Evolutionary conservation across 2,113 vertebrate species (phyloP), one percentile per base, ranked within the genome.

Genomic region (Epinephelus moara): DNA sequence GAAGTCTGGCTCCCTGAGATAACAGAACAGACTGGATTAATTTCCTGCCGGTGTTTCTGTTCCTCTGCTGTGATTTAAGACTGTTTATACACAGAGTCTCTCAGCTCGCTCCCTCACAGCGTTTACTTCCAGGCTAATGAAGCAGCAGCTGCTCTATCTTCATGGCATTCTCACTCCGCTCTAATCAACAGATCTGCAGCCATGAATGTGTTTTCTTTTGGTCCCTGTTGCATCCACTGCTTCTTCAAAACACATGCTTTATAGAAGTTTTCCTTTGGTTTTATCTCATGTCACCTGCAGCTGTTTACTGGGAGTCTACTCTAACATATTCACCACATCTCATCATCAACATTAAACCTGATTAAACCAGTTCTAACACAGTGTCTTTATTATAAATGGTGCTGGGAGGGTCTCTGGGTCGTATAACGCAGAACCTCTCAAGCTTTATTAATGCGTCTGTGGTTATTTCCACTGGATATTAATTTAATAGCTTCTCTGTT

Each of bases 41-140:
- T 92, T 88, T 93, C 88, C 89, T 88, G 80, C 83, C 84, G 14
- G 45, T 79, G 80, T 67, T 83, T 83, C 67, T 73, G 63, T 88
- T 85, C 89, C 81, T 60, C 80, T 56, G 88, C 88, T 79, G 81
- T 70, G 81, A 90, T 85, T 83, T 88, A 59, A 71, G 56, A 55
- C 73, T 84, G 84, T 86, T 91, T 80, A 74, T 80, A 64, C 70
- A 10, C 27, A 33, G 14, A 55, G 19, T 30, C 84, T 59, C 49
- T 59, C 49, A 5, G 60, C 52, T 68, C 59, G 8, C 78, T 88
- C 53, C 71, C 61, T 83, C 86, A 8, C 45, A 56, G 77, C 55
- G 2, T 69, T 83, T 76, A 60, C 87, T 42, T 82, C 71, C 80
- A 50, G 67, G 6, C 81, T 88, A 75, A 84, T 69, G 55, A 86